These are phyloP conservation scores for Pelodiscus sinensis DNA, from an alignment of 2,113 vertebrate species.

Conservation along the genomic window DNA sequence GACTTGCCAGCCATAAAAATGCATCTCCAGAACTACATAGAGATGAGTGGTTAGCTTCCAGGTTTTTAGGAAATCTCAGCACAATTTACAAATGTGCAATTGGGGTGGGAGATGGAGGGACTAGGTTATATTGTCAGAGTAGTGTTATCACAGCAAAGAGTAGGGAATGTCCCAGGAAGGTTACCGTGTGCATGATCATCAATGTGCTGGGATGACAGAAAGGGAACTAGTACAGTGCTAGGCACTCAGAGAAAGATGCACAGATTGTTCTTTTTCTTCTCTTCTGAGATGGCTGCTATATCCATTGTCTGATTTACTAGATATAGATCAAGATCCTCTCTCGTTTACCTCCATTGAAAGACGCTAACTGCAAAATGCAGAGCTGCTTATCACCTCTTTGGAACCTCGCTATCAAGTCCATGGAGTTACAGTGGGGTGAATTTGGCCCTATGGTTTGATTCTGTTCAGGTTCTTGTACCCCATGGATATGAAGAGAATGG, in stretches of 20 bases:
- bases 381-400: not conserved
- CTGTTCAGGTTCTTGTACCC: not conserved
- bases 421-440: not conserved
- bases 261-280: not conserved
- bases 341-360: not conserved
- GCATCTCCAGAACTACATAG: not conserved
- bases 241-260: slow-evolving; percentile 19
- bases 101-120: no score
- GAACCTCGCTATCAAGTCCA: not conserved
- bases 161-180: slow-evolving; percentile 15
- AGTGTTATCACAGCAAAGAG: not conserved
- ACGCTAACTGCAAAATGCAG: not conserved
- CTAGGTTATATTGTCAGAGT: not conserved
- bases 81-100: not conserved
- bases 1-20: not conserved
- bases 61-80: not conserved
- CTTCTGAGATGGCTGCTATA: slow-evolving; percentile 16
- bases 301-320: not conserved
- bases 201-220: not conserved
- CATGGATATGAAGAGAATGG: not conserved
- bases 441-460: not conserved
- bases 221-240: not conserved
- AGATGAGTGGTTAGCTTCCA: no score
- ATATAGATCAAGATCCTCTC: not conserved
- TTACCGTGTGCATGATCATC: slow-evolving; percentile 12